Conservation (phyloP, 2,888 invertebrate genomes). For the Opisthograptis luteolata region DNA sequence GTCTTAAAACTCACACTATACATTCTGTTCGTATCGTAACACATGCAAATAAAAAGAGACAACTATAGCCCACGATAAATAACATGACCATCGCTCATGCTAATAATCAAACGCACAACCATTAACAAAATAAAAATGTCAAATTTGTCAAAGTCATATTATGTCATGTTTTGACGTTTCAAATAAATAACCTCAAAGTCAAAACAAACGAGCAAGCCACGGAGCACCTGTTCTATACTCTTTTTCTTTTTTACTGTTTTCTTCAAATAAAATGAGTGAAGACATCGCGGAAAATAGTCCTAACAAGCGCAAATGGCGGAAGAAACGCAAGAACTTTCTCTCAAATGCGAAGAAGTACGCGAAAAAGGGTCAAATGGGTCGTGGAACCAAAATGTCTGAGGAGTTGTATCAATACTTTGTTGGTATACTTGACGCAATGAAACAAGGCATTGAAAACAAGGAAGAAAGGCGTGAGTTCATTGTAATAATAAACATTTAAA, state of each 20-base stretch:
- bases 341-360: constrained; percentile 91
- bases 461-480: constrained; percentile 87
- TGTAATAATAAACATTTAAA: too few species aligned
- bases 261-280: constrained; percentile 69
- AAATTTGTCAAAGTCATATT: too few species aligned
- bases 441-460: constrained; percentile 86
- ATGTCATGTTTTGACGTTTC: too few species aligned
- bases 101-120: too few species aligned
- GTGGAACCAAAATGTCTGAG: constrained; percentile 88
- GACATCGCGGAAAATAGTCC: constrained; percentile 48
- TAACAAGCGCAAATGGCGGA: constrained; percentile 78
- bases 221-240: neutral
- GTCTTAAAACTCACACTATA: too few species aligned
- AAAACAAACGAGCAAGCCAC: neutral
- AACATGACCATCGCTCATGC: too few species aligned
- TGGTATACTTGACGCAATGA: constrained; percentile 88
- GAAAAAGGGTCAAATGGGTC: constrained; percentile 88
- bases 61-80: too few species aligned
- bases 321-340: constrained; percentile 87
- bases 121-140: too few species aligned
- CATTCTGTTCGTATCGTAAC: too few species aligned
- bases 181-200: too few species aligned
- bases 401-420: constrained; percentile 92
- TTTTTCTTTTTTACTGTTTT: neutral
- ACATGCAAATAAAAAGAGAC: too few species aligned